These are phyloP conservation scores for Synanthedon andrenaeformis DNA, from an alignment of 2,888 invertebrate genomes.

Conservation along the genomic window DNA sequence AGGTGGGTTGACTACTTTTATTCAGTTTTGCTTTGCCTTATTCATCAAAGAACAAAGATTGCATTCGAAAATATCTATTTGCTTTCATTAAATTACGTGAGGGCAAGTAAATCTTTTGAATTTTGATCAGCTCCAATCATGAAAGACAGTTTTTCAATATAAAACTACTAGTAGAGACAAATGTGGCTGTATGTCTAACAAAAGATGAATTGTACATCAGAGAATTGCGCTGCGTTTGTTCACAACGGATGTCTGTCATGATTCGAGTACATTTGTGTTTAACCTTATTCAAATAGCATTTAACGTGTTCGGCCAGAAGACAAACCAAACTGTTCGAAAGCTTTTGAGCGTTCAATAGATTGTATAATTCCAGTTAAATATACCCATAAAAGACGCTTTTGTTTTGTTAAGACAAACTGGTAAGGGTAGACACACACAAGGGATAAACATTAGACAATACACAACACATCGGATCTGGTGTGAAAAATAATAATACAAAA, in stretches of 20 bases:
- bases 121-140: slow-evolving; percentile 47
- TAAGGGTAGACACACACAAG: slow-evolving; percentile 87
- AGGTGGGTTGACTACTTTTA: slow-evolving; percentile 69
- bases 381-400: slow-evolving; percentile 46
- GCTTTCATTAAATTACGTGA: background rate
- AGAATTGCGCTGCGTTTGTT: background rate
- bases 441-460: slow-evolving; percentile 92
- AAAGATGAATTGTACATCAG: background rate
- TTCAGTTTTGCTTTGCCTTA: slow-evolving; percentile 68
- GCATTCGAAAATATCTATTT: background rate
- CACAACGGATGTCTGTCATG: slow-evolving; percentile 40
- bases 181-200: background rate
- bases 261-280: slow-evolving; percentile 37
- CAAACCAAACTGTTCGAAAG: slow-evolving; percentile 65
- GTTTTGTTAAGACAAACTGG: slow-evolving; percentile 66
- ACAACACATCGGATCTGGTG: slow-evolving; percentile 76
- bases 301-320: slow-evolving; percentile 43
- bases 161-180: background rate
- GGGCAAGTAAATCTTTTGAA: slow-evolving; percentile 15
- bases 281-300: slow-evolving; percentile 32
- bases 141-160: slow-evolving; percentile 26
- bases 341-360: slow-evolving; percentile 53
- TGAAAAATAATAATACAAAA: slow-evolving; percentile 51
- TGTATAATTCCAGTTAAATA: slow-evolving; percentile 33
- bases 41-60: slow-evolving; percentile 19